Evolutionary conservation across 2,888 invertebrate species (phyloP), one percentile per base, ranked within the genome.

Genomic region (Rhodophaea formosa): DNA sequence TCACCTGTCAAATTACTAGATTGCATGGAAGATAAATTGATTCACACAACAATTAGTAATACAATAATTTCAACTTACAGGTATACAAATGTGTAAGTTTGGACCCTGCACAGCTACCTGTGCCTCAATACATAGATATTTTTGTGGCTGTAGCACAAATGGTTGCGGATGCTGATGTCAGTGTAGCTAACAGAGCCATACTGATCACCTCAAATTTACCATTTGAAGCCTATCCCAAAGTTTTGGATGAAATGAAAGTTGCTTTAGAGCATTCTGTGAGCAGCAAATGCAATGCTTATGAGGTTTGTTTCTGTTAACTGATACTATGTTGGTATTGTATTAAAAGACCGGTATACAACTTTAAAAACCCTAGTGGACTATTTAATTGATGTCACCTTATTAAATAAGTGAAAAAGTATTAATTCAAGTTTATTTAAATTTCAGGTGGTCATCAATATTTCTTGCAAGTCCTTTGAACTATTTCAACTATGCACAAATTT

Each of bases 271-370:
- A 86, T 61, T 93, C 86, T 70, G 94, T 93, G 65, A 92, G 92
- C 54, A 84, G 93, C 56, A 92, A 94, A 67, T 94, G 95, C 73
- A 92, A 96, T 75, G 92, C 94, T 56, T 95, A 94, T 83, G 95
- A 96, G 91, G 94, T 94, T 74, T 66, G 44, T 66, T 32, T 47
- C 47, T 43, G 51, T 32, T 49, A 54, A 23, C 23, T 23, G 2
- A 23, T 23, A 23, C 23, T 23, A 23, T 23, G 23, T 23, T 23
- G 23, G 23, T 3, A 23, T 23, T 23, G n/a, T n/a, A n/a, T n/a
- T n/a, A n/a, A n/a, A n/a, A n/a, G n/a, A n/a, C n/a, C n/a, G n/a
- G n/a, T n/a, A n/a, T n/a, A n/a, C n/a, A n/a, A n/a, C n/a, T n/a
- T n/a, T n/a, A n/a, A n/a, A n/a, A n/a, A n/a, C n/a, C n/a, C n/a